These are phyloP conservation scores for Scaptomyza flava DNA, from an alignment of 2,888 invertebrate genomes.

Conservation along the genomic window DNA sequence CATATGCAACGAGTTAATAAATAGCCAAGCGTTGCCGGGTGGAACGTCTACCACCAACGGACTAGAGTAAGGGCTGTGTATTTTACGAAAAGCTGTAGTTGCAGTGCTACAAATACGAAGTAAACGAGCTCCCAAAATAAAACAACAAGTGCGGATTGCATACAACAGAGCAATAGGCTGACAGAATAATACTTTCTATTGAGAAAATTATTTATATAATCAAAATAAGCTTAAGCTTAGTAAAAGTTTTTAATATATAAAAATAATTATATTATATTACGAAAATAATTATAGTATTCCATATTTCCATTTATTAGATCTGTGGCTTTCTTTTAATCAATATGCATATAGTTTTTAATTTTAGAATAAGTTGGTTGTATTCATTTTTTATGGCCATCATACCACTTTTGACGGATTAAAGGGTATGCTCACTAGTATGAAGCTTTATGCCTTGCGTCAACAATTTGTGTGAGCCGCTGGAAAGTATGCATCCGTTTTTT, in stretches of 20 bases:
- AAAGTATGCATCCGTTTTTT: slow-evolving; percentile 58
- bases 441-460: slow-evolving; percentile 80
- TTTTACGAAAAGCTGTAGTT: slow-evolving; percentile 45
- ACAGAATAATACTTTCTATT: slow-evolving; percentile 1
- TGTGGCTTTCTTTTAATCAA: neutral
- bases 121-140: slow-evolving; percentile 25
- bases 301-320: neutral
- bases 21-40: slow-evolving; percentile 45
- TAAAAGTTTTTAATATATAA: neutral
- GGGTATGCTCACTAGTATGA: slow-evolving; percentile 42
- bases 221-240: neutral
- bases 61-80: slow-evolving; percentile 22
- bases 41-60: neutral
- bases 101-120: slow-evolving; percentile 43
- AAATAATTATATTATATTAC: too few relatives aligned
- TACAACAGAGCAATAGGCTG: neutral
- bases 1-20: slow-evolving; percentile 80
- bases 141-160: neutral
- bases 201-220: neutral
- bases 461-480: slow-evolving; percentile 71
- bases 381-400: neutral
- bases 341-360: neutral
- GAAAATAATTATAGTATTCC: too few relatives aligned
- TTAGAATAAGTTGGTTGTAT: neutral
- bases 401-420: neutral